Evolutionary conservation across 2,113 vertebrate species (phyloP), one percentile per base, ranked within the genome.

Genomic region (Sisor rabdophorus): DNA sequence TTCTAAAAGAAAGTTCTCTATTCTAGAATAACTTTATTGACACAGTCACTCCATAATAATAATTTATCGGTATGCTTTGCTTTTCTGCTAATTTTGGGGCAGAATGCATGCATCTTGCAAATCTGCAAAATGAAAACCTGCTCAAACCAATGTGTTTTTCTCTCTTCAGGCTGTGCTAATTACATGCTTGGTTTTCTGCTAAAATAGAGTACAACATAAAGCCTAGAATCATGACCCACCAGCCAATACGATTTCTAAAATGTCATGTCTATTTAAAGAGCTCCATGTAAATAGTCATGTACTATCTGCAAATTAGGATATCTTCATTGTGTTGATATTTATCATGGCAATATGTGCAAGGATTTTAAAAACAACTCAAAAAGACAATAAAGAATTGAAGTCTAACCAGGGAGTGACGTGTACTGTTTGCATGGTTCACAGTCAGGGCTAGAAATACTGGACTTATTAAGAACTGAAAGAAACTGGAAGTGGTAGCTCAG

Each of bases 381-480:
- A 87, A 71, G 81, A 87, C 80, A 91, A 92, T 92, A 91, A 90
- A 90, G 82, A 85, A 80, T 86, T 84, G 82, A 88, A 87, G 86
- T 84, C 85, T 89, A 84, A 84, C 78, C 17, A 28, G 53, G 52
- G 52, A 82, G 76, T 47, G 80, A 81, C 81, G 78, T 85, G 85
- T 86, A 44, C 12, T n/a, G 44, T 6, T 60, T 76, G 4, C 15
- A 52, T 36, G 32, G 26, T 71, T 47, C 24, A 13, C 5, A 48
- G 2, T 67, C 44, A 26, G 5, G 50, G 47, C 47, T 68, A 11
- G 9, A 28, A 28, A 19, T 28, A 50, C 9, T 63, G 19, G 30
- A 36, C 22, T 7, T 6, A 3, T 15, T 65, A 16, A 22, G 26
- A 50, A 68, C 19, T 48, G 22, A 24, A n/a, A n/a, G 40, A 44